Conservation (phyloP, 2,797 vertebrate genomes). For the Tadarida brasiliensis region DNA sequence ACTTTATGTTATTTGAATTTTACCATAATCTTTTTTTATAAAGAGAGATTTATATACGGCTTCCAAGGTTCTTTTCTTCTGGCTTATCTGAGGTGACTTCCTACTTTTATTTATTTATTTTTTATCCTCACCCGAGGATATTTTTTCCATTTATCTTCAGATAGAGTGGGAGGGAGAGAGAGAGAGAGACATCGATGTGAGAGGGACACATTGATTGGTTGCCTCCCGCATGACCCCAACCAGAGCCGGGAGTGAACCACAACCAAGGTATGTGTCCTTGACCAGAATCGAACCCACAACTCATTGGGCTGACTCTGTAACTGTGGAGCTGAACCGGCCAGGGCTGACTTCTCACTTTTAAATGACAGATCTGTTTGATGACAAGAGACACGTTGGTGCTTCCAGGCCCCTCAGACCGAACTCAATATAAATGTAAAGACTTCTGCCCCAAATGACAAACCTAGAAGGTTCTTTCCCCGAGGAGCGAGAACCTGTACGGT, state of each 20-base stretch:
- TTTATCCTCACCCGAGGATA: too few species aligned
- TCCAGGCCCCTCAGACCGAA: neutral
- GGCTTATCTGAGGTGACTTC: neutral
- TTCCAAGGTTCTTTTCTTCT: neutral
- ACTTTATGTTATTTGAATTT: neutral
- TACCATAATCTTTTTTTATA: neutral
- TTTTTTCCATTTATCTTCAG: too few species aligned
- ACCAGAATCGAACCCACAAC: too few species aligned
- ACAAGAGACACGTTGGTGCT: neutral
- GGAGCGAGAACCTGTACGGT: neutral
- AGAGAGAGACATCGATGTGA: too few species aligned
- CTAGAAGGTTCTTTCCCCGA: fast-evolving
- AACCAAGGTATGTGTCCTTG: too few species aligned
- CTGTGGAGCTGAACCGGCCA: too few species aligned
- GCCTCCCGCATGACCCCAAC: too few species aligned
- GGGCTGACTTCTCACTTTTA: neutral
- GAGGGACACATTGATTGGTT: too few species aligned
- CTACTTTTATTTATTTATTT: neutral
- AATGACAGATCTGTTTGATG: neutral
- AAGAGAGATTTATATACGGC: neutral
- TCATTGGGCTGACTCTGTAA: too few species aligned
- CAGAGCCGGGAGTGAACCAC: too few species aligned
- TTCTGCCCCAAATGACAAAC: neutral
- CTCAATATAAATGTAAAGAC: neutral
- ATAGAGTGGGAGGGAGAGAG: too few species aligned